Conservation (phyloP, 2,888 invertebrate species). For the Podotricha telesiphe region DNA sequence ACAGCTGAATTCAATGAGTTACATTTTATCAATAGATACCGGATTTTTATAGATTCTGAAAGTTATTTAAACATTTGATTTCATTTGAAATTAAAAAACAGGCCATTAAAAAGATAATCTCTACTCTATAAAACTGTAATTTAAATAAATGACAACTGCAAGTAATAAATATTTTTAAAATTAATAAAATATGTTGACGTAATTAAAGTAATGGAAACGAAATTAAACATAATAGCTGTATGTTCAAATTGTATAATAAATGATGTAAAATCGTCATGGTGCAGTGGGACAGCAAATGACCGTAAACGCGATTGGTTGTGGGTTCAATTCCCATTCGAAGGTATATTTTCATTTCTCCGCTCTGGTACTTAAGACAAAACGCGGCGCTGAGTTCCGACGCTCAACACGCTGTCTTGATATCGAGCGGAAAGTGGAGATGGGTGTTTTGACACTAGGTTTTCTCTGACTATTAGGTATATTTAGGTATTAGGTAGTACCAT, state of each 20-base stretch:
- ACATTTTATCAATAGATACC: conserved; percentile 33
- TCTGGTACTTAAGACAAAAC: too few species aligned
- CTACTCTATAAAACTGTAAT: conserved; percentile 5
- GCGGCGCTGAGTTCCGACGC: too few species aligned
- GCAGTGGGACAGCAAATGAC: too few species aligned
- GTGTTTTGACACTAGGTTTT: too few species aligned
- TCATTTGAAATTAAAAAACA: conserved; percentile 11
- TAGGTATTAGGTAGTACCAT: too few species aligned
- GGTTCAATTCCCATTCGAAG: too few species aligned
- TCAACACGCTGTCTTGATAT: too few species aligned
- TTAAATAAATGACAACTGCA: background rate
- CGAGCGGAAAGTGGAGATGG: too few species aligned
- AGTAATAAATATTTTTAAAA: background rate
- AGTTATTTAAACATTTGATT: conserved; percentile 14
- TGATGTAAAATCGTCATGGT: too few species aligned
- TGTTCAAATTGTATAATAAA: background rate
- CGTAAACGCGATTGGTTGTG: too few species aligned
- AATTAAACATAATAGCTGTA: background rate
- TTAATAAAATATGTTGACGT: background rate
- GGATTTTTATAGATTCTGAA: conserved; percentile 29
- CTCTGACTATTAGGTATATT: too few species aligned
- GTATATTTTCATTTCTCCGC: too few species aligned
- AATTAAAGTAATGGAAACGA: background rate
- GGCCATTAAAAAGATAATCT: background rate
- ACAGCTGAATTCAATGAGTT: conserved; percentile 27